These are phyloP conservation scores for Bettongia penicillata DNA, from an alignment of 2,113 vertebrate genomes.

Conservation along the genomic window DNA sequence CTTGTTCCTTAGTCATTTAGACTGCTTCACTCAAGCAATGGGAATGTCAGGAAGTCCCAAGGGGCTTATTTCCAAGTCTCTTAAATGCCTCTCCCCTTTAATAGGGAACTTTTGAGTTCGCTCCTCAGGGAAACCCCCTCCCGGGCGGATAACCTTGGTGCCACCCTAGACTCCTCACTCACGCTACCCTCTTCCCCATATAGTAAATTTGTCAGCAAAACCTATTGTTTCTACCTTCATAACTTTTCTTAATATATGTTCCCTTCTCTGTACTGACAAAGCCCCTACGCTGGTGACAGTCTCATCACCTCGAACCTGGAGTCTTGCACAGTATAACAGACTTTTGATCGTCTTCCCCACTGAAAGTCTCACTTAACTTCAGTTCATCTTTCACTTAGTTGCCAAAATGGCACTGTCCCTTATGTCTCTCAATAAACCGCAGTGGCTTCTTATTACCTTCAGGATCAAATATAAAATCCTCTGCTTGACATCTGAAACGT, in stretches of 20 bases:
- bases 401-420: neutral
- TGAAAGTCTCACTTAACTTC: neutral
- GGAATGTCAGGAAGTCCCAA: neutral
- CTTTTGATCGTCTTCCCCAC: neutral
- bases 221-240: neutral
- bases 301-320: neutral
- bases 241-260: neutral
- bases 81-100: neutral
- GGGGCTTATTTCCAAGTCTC: neutral
- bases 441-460: neutral
- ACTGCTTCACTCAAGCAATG: neutral
- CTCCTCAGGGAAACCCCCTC: neutral
- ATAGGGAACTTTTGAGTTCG: neutral
- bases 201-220: neutral
- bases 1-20: slow-evolving; percentile 20
- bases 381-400: neutral
- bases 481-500: neutral
- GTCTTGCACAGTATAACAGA: neutral
- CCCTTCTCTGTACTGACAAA: neutral
- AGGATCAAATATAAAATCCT: neutral
- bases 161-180: neutral
- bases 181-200: fast-evolving
- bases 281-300: neutral
- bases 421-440: neutral
- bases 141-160: neutral